Base-by-base conservation (phyloP, 2,113 vertebrate species). In the Oryctolagus cuniculus region DNA sequence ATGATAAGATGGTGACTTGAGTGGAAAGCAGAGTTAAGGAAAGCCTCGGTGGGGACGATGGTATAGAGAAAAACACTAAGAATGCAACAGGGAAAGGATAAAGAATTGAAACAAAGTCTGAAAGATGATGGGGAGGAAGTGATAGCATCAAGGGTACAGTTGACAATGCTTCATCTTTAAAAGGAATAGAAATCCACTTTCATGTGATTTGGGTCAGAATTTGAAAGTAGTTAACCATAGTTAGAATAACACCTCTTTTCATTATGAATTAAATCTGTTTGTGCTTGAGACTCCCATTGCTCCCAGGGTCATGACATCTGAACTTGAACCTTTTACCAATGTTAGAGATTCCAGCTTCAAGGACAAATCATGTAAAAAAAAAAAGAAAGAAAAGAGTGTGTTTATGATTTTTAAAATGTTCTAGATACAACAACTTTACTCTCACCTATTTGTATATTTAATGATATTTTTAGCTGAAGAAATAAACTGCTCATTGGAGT, bases 391-490 rank as follows among this genome's bases (percentile, higher is more conserved):
- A 44, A 73, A 82, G 8, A 1, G 2, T 61, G 22, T 77, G 17
- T 10, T 61, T 64, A 24, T 69, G 16, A 5, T 78, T 83, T 27
- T 81, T 73, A 67, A 61, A 53, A 34, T 86, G 61, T 81, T 85
- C 78, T 73, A 77, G 36, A 72, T 69, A 31, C 44, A 27, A 79
- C 22, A 89, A n/a, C 49, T 69, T 89, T 87, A 21, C 11, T 81
- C 38, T 90, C n/a, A 66, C 19, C 29, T 85, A 75, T 80, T 87
- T 84, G 25, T 77, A 79, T 2, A 70, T 2, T 63, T 82, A 49
- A 73, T 69, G 58, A 27, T 88, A 77, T 79, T 80, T 81, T 90
- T 78, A 72, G 55, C 63, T 75, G 31, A 91, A 84, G 70, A 51
- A 89, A 44, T 86, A 83, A 13, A 38, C 27, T 93, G 19, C 12